These are phyloP conservation scores for Damaliscus lunatus DNA, from an alignment of 2,113 vertebrate species.

Conservation along the genomic window DNA sequence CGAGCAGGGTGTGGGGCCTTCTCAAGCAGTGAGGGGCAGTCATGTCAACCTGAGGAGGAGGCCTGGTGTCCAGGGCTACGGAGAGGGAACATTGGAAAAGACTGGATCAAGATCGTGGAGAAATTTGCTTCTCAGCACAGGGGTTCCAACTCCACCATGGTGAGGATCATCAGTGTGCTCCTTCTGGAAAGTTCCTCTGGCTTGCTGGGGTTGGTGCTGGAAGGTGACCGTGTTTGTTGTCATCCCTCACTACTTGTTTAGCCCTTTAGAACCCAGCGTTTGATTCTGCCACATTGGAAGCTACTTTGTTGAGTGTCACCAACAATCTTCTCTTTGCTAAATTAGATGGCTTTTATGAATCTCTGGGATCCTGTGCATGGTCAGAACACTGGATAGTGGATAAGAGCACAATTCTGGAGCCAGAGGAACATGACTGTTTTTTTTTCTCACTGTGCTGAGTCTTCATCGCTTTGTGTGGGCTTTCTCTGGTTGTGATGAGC, in stretches of 20 bases:
- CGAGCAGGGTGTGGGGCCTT: neutral
- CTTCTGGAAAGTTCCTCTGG: neutral
- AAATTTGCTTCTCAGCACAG: neutral
- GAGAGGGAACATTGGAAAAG: neutral
- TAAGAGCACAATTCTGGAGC: neutral
- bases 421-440: neutral
- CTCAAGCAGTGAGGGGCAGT: neutral
- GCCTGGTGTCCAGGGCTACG: neutral
- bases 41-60: neutral
- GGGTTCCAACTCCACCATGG: neutral
- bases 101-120: neutral
- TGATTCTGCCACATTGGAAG: neutral
- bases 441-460: neutral
- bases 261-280: neutral
- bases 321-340: neutral
- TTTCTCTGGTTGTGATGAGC: neutral
- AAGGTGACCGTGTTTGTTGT: too few relatives aligned
- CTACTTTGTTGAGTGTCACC: neutral
- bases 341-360: neutral
- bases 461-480: neutral
- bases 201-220: neutral
- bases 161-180: fast-evolving
- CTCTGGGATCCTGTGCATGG: neutral
- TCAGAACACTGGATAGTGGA: neutral
- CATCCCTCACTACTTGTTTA: neutral